A percentile compares a stretch with the other conserved stretches of the same genome.
Conservation (phyloP, 2,888 invertebrate genomes). For the Drosophila mettleri region DNA sequence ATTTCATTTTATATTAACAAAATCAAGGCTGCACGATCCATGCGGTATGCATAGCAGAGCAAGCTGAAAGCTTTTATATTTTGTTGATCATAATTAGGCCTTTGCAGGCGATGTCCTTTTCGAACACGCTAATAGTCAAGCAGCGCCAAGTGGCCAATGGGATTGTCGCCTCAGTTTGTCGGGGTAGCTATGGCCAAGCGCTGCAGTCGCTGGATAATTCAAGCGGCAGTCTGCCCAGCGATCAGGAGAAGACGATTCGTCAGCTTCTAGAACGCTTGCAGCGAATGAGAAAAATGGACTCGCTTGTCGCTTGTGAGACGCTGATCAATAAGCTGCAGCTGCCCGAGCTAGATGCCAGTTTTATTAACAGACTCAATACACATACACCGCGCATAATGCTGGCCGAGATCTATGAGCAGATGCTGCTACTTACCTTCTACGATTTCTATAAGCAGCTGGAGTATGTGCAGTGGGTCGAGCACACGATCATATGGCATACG, state of each 20-base stretch:
- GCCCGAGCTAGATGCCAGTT: constrained; percentile 17
- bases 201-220: constrained; percentile 11
- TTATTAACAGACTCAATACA: constrained; percentile 27
- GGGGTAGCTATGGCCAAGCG: constrained; percentile 44
- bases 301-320: constrained; percentile 22
- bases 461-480: constrained; percentile 46
- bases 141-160: constrained; percentile 44
- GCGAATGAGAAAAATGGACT: constrained; percentile 14
- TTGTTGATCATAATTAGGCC: background rate
- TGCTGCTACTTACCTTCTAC: constrained; percentile 10
- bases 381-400: constrained; percentile 29
- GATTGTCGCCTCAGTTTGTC: constrained; percentile 31
- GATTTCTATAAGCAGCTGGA: constrained; percentile 39
- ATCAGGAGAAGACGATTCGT: constrained; percentile 25
- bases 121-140: constrained; percentile 4
- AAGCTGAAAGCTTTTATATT: background rate
- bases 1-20: too few relatives aligned
- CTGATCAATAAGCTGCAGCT: constrained; percentile 22
- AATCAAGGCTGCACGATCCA: background rate
- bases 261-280: constrained; percentile 22
- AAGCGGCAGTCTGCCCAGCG: constrained; percentile 15
- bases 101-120: constrained; percentile 5
- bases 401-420: constrained; percentile 29
- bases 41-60: background rate
- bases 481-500: constrained; percentile 44